These are phyloP conservation scores for Esox lucius DNA, from an alignment of 2,797 vertebrate genomes.

Conservation along the genomic window DNA sequence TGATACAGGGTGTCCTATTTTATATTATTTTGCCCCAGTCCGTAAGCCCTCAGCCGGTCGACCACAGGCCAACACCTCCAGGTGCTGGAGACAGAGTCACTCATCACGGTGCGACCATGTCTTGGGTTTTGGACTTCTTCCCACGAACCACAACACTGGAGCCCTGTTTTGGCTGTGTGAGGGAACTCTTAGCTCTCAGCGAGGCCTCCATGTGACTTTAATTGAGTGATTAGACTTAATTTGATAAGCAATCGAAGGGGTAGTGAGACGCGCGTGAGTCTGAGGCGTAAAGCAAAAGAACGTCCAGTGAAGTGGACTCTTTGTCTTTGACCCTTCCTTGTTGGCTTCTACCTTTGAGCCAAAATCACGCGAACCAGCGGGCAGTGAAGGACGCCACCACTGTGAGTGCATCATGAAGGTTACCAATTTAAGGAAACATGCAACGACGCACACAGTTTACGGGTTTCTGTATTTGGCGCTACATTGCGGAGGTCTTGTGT, in stretches of 20 bases:
- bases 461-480: slow-evolving; percentile 42
- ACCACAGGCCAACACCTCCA: slow-evolving; percentile 19
- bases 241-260: slow-evolving; percentile 76
- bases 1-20: slow-evolving; percentile 26
- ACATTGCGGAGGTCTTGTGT: slow-evolving; percentile 57
- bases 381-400: slow-evolving; percentile 51
- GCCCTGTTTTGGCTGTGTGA: slow-evolving; percentile 42
- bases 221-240: slow-evolving; percentile 80
- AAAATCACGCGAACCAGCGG: slow-evolving; percentile 61
- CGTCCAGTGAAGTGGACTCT: slow-evolving; percentile 65
- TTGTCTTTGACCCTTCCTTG: slow-evolving; percentile 66
- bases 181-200: slow-evolving; percentile 45
- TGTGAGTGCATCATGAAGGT: neutral
- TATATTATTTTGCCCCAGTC: slow-evolving; percentile 14
- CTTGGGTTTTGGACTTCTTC: slow-evolving; percentile 66
- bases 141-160: slow-evolving; percentile 69
- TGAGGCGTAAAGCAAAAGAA: slow-evolving; percentile 76
- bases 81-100: slow-evolving; percentile 23
- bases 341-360: slow-evolving; percentile 64
- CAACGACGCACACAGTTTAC: slow-evolving; percentile 33
- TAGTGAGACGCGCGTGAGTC: slow-evolving; percentile 66
- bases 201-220: slow-evolving; percentile 79
- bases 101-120: slow-evolving; percentile 49
- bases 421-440: slow-evolving; percentile 52
- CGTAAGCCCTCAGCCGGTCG: slow-evolving; percentile 16